Conservation (phyloP, 2,888 invertebrate genomes). For the Standfussiana lucernea region DNA sequence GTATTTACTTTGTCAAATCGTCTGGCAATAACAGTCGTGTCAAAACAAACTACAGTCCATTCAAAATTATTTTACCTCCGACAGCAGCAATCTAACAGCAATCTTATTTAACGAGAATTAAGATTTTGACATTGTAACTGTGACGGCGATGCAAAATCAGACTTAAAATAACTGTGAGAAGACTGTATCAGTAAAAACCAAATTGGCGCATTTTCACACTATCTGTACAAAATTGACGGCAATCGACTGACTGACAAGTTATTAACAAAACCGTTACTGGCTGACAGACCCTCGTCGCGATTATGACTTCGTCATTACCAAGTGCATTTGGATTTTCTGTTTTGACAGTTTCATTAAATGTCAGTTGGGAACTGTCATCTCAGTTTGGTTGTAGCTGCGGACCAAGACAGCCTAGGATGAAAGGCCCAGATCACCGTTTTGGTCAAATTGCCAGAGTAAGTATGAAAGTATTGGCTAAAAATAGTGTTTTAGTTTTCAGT, state of each 20-base stretch:
- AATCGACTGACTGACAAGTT: conserved; percentile 7
- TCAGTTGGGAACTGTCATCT: conserved; percentile 3
- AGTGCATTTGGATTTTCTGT: conserved; percentile 34
- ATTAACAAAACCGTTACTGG: conserved; percentile 33
- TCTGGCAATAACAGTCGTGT: conserved; percentile 17
- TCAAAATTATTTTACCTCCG: not conserved
- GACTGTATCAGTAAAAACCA: conserved; percentile 6
- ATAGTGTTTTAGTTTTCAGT: not conserved
- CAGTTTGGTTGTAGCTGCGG: conserved; percentile 35
- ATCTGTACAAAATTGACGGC: conserved; percentile 43
- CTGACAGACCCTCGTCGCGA: conserved; percentile 20
- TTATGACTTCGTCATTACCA: conserved; percentile 38
- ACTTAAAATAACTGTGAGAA: not conserved
- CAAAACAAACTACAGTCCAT: conserved; percentile 14
- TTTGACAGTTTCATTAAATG: conserved; percentile 58
- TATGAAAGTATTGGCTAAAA: not conserved
- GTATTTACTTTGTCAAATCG: conserved; percentile 27
- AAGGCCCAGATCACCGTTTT: not conserved
- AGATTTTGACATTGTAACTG: not conserved
- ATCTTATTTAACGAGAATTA: not conserved
- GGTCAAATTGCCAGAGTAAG: not conserved
- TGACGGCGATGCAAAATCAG: not conserved
- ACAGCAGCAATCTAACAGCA: not conserved
- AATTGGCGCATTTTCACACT: conserved; percentile 20
- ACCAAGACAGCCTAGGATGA: not conserved